Evolutionary conservation across 2,888 invertebrate species (phyloP).

Genomic region (Leptinotarsa peninsularis): DNA sequence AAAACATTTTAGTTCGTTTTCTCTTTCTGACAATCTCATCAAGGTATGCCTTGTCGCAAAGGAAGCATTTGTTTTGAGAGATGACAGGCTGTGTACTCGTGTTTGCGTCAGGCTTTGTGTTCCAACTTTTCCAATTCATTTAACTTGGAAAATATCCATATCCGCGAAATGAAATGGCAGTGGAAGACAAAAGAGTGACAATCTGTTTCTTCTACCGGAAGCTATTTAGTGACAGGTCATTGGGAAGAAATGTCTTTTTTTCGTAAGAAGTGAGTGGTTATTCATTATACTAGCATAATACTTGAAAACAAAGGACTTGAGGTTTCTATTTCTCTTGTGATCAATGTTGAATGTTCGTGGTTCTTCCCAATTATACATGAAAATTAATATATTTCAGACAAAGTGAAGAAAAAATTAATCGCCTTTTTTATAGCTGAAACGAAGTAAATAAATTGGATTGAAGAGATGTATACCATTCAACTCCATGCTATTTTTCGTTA

Average conservation of each 20-base stretch:
- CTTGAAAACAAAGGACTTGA: no score
- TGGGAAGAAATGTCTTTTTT: background rate
- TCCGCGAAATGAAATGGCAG: conserved; percentile 42
- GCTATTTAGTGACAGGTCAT: conserved; percentile 7
- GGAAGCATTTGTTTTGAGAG: conserved; percentile 50
- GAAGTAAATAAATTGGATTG: no score
- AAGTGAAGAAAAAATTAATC: no score
- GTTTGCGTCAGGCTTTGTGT: conserved; percentile 45
- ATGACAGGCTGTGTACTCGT: conserved; percentile 47
- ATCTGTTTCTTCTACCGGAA: conserved; percentile 39
- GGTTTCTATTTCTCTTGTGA: no score
- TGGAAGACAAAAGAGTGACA: conserved; percentile 48
- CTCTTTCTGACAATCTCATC: conserved; percentile 49
- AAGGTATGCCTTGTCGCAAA: conserved; percentile 40
- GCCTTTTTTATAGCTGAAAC: no score
- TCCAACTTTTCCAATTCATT: conserved; percentile 53
- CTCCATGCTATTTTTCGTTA: no score
- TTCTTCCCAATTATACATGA: no score
- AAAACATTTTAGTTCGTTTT: conserved; percentile 49
- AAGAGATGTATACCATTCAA: no score
- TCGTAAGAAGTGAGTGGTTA: no score
- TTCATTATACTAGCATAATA: no score
- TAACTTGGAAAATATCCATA: conserved; percentile 49
- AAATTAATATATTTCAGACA: no score
- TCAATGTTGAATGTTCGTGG: no score